phyloP scores from a whole-genome alignment of 2,797 vertebrate species.

The Helarctos malayanus region DNA sequence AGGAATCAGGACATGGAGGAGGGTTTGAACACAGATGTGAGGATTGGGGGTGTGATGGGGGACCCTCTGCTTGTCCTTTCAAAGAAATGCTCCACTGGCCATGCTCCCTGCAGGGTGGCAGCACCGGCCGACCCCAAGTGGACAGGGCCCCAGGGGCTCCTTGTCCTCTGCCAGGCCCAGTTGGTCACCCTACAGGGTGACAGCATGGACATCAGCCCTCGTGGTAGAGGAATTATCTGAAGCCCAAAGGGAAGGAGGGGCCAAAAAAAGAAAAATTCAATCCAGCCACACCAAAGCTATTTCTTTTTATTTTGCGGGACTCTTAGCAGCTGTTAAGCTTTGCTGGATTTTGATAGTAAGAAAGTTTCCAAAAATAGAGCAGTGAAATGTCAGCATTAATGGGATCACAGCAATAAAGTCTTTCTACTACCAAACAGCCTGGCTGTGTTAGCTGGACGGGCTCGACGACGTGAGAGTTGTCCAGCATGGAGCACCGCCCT shows the following conservation, averaged over 20 bases:
- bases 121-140: not conserved
- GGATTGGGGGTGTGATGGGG: constrained; percentile 61
- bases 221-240: constrained; percentile 86
- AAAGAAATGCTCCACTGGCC: constrained; percentile 48
- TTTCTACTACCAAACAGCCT: constrained; percentile 71
- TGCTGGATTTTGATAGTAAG: constrained; percentile 85
- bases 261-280: constrained; percentile 83
- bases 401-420: constrained; percentile 80
- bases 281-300: constrained; percentile 77
- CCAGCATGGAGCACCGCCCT: not conserved
- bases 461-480: not conserved
- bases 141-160: constrained; percentile 4
- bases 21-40: constrained; percentile 52
- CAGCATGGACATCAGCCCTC: constrained; percentile 89
- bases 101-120: fast-evolving
- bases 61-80: constrained; percentile 70
- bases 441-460: constrained; percentile 36
- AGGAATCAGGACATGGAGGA: not conserved
- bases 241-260: constrained; percentile 86
- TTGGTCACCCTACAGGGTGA: constrained; percentile 81
- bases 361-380: constrained; percentile 87
- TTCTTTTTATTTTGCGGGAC: constrained; percentile 81
- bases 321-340: constrained; percentile 85
- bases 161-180: constrained; percentile 77
- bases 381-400: constrained; percentile 87